phyloP scores from a whole-genome alignment of 2,113 vertebrate genomes.

The Mustelus asterias region DNA sequence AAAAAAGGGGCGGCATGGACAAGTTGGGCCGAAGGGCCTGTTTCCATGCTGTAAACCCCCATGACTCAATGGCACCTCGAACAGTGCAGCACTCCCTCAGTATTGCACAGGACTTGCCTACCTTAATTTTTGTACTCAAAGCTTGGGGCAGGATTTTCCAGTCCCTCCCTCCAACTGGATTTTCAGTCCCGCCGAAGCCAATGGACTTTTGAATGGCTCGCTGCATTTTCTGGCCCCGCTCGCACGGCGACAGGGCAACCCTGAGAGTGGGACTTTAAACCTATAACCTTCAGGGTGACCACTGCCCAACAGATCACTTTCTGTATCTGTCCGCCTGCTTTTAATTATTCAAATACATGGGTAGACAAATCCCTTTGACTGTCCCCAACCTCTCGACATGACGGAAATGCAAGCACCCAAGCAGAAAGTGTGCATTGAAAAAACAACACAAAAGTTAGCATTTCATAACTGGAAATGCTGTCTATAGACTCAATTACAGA shows the following conservation, averaged over 20 bases:
- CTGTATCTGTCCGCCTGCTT: not conserved
- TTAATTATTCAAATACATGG: not conserved
- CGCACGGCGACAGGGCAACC: too few relatives aligned
- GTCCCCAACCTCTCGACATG: not conserved
- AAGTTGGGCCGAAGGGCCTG: too few relatives aligned
- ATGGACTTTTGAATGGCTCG: too few relatives aligned
- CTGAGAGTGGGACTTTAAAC: not conserved
- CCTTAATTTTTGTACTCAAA: not conserved
- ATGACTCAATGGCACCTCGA: not conserved
- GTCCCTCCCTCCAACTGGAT: too few relatives aligned
- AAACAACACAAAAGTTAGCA: not conserved
- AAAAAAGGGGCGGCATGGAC: too few relatives aligned
- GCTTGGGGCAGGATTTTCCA: not conserved
- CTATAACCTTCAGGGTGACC: not conserved
- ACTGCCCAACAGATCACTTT: not conserved
- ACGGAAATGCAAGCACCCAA: not conserved
- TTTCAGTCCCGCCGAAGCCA: too few relatives aligned
- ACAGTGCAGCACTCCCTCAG: not conserved
- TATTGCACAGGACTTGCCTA: not conserved
- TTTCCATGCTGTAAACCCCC: too few relatives aligned
- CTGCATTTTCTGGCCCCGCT: too few relatives aligned
- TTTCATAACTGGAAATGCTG: not conserved
- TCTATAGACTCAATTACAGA: not conserved
- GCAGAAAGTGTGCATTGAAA: not conserved
- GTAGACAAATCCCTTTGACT: not conserved